Evolutionary conservation across 1,140 invertebrate genomes (phyloP), one percentile per base, ranked within the genome.

Genomic region (Trichonephila inaurata): DNA sequence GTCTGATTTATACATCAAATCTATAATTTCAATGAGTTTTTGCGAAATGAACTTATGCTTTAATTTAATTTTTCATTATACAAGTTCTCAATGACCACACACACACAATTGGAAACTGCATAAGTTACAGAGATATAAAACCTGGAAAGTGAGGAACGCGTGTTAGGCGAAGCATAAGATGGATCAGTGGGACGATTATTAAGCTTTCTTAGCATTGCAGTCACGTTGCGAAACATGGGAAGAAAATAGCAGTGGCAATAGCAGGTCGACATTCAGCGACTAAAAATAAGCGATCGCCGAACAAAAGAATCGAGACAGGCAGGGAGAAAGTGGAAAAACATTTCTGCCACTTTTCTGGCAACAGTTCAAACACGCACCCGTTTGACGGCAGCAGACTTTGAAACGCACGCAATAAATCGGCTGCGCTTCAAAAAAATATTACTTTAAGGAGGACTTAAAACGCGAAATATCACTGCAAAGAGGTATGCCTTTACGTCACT

Each of bases 281-380:
- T 77, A 77, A 77, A 77, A 77, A 77, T 77, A 77, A 33, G 28
- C 72, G 72, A 77, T 77, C 72, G 72, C 72, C 72, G 72, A 77
- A 77, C 72, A 77, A 77, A 77, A 77, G 72, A 77, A 77, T 77
- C 72, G 28, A 77, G 72, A 77, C 72, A 77, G 72, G 28, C 24
- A 40, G 72, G 72, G 21, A 69, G 66, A 69, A 33, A 77, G 72
- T 77, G 72, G 72, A 77, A 40, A 77, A 51, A 33, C 28, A 18
- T 77, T 77, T 40, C 28, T 40, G 28, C 28, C 28, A 33, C 28
- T 77, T 77, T 77, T 77, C 72, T 77, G 72, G 72, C 72, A 77
- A 40, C 28, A 40, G 72, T 77, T 77, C 72, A 77, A 77, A 40
- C 72, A 77, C 72, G 72, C 72, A 77, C 28, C 72, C 72, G 66